A percentile compares a stretch with the other conserved stretches of the same genome.
phyloP scores from a whole-genome alignment of 2,113 vertebrate species.

The Trematocara marginatum region DNA sequence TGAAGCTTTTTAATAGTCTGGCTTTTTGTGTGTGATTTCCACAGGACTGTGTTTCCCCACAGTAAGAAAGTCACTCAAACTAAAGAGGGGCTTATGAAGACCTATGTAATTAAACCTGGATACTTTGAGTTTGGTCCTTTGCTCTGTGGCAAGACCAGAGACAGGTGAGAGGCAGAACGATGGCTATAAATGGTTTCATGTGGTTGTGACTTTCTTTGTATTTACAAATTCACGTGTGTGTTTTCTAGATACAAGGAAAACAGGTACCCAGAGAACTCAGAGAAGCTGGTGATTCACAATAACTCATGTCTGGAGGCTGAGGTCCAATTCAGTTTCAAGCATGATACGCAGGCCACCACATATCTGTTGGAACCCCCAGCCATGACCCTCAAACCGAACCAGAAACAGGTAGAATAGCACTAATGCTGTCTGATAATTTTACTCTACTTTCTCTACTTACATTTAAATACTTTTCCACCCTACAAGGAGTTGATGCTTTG shows the following conservation, averaged over 20 bases:
- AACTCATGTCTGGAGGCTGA: slow-evolving; percentile 71
- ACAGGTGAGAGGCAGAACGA: slow-evolving; percentile 69
- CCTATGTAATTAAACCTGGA: slow-evolving; percentile 70
- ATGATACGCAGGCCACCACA: slow-evolving; percentile 74
- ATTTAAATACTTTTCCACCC: neutral
- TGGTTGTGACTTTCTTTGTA: neutral
- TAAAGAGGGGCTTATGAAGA: slow-evolving; percentile 73
- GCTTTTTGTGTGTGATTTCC: neutral
- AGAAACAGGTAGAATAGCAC: slow-evolving; percentile 77
- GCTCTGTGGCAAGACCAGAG: slow-evolving; percentile 85
- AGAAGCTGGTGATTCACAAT: slow-evolving; percentile 81
- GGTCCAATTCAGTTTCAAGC: slow-evolving; percentile 78
- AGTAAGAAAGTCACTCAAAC: slow-evolving; percentile 56
- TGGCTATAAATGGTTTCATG: neutral
- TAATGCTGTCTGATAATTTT: neutral
- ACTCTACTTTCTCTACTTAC: neutral
- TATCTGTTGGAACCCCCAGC: slow-evolving; percentile 81
- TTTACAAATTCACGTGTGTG: neutral
- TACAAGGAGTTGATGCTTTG: slow-evolving; percentile 79
- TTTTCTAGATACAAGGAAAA: slow-evolving; percentile 80
- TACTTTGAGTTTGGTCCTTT: slow-evolving; percentile 87
- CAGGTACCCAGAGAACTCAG: slow-evolving; percentile 74
- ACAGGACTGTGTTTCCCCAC: slow-evolving; percentile 76
- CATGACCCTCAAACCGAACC: slow-evolving; percentile 78
- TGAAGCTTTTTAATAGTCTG: neutral